Evolutionary conservation across 2,113 vertebrate species (phyloP).

Genomic region (Crotalus horridus): DNA sequence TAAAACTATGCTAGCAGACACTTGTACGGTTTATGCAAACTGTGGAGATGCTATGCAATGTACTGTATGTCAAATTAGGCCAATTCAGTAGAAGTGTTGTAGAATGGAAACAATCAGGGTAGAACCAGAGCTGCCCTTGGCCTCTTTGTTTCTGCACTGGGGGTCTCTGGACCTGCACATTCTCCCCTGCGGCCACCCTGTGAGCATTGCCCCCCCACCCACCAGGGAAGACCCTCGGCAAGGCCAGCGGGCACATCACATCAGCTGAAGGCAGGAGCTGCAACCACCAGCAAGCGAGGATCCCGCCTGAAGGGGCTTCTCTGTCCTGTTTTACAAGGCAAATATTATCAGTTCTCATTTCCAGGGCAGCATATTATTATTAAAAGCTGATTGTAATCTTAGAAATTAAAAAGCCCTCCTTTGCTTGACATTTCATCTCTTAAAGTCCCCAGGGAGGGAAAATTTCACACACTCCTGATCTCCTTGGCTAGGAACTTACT

Average conservation of each 20-base stretch:
- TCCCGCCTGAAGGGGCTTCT: constrained; percentile 52
- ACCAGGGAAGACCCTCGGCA: neutral
- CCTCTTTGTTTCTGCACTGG: neutral
- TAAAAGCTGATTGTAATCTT: constrained; percentile 56
- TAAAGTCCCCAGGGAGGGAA: constrained; percentile 31
- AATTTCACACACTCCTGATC: neutral
- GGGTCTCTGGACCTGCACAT: neutral
- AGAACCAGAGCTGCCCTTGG: neutral
- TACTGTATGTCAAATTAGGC: neutral
- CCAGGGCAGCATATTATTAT: constrained; percentile 62
- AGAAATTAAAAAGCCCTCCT: constrained; percentile 66
- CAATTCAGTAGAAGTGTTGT: neutral
- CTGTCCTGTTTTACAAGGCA: constrained; percentile 62
- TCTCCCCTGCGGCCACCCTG: neutral
- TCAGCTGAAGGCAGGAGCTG: constrained; percentile 51
- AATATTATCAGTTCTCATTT: constrained; percentile 67
- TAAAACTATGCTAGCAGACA: neutral
- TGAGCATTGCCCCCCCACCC: neutral
- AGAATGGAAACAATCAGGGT: neutral
- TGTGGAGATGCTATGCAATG: neutral
- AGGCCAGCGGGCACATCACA: neutral
- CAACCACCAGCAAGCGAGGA: constrained; percentile 44
- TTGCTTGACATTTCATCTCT: constrained; percentile 63
- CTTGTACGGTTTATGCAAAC: neutral
- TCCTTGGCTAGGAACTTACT: constrained; percentile 37